Base-by-base conservation (phyloP, 1,140 invertebrate species). In the Lerema accius region DNA sequence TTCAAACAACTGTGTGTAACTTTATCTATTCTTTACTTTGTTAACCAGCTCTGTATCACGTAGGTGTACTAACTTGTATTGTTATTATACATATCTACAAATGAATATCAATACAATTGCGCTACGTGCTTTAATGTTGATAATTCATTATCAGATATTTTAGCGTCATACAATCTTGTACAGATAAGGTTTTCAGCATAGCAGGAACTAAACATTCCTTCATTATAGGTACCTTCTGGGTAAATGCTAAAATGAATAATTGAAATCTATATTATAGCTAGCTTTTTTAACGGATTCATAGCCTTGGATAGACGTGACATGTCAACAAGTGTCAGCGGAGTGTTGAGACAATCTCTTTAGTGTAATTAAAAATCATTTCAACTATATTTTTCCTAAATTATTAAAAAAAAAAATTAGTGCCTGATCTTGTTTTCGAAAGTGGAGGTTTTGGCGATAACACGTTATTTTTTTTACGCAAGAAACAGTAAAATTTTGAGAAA, bases 51-150 rank as follows among this genome's bases (percentile, higher is more conserved):
- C 28, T 14, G 43, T 19, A 60, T 59, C 69, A 67, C 65, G 69
- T 67, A 71, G 28, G 28, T 50, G 42, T 60, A 48, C 48, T n/a
- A 46, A 65, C 53, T 35, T 32, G 40, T 56, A 42, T 55, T 43
- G 53, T 59, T 59, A 37, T 48, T 55, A 32, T 63, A 40, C 14
- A 14, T 60, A 67, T 58, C 28, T 49, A 67, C 48, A 49, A 15
- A 46, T 60, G 61, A 15, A 64, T 69, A 72, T 62, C 28, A 55
- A 58, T 50, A 66, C 28, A 59, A 66, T 49, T 46, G 67, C 65
- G 71, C 66, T 86, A 87, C 84, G 82, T 87, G 84, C 80, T 73
- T 76, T 70, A 67, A 77, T 80, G 75, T 76, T 71, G 66, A 78
- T 78, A 81, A 71, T 65, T 70, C 61, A 71, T 81, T 84, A 86